Evolutionary conservation across 2,888 invertebrate genomes (phyloP).

Genomic region (Silvanus unidentatus): DNA sequence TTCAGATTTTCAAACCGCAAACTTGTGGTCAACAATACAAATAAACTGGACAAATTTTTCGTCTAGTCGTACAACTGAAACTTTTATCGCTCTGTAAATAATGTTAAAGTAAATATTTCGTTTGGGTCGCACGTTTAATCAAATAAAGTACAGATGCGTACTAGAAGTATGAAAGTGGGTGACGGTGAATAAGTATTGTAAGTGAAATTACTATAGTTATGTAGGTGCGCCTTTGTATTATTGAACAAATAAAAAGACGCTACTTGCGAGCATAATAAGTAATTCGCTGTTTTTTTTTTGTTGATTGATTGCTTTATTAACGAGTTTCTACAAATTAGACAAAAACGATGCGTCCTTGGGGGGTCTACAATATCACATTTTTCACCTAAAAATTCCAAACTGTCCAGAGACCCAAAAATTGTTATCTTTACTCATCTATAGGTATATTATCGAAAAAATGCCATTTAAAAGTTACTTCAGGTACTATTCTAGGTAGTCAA

Average conservation of each 20-base stretch:
- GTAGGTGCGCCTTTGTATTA: neutral
- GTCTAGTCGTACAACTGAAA: neutral
- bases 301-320: neutral
- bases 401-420: no score
- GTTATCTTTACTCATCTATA: no score
- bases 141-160: constrained; percentile 11
- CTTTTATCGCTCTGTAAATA: neutral
- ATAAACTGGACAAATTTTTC: neutral
- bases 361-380: no score
- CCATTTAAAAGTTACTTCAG: no score
- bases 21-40: constrained; percentile 7
- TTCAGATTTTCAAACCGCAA: constrained; percentile 5
- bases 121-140: constrained; percentile 4
- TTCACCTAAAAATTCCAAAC: no score
- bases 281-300: neutral
- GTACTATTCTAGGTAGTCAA: constrained; percentile 4
- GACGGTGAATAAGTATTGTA: constrained; percentile 8
- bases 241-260: neutral
- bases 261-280: no score
- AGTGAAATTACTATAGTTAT: neutral
- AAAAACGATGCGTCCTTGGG: no score
- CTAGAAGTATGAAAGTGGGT: constrained; percentile 11
- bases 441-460: constrained; percentile 3
- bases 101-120: neutral
- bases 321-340: neutral